These are phyloP conservation scores for Drosophila varians DNA, from an alignment of 1,140 invertebrate genomes.

Conservation along the genomic window DNA sequence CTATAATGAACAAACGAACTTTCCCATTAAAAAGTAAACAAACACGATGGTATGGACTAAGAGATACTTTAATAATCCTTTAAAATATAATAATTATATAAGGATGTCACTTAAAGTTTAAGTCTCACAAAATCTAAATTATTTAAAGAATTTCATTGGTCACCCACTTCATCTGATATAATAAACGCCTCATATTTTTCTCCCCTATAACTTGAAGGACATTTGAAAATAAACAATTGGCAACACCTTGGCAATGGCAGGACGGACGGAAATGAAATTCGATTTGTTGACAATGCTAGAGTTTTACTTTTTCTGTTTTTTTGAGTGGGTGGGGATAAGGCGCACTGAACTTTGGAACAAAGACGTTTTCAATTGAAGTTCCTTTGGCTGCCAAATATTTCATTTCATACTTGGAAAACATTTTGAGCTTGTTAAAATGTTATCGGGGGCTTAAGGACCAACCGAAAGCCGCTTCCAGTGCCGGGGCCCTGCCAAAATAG, in stretches of 20 bases:
- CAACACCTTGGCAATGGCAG: conserved; percentile 39
- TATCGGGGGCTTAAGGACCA: conserved; percentile 26
- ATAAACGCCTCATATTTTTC: background rate
- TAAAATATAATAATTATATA: no score
- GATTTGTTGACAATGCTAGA: conserved; percentile 34
- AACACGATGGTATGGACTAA: background rate
- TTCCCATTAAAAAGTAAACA: background rate
- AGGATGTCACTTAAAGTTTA: no score
- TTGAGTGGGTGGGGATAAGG: background rate
- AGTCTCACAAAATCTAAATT: no score
- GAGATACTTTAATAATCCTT: background rate
- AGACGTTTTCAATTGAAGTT: conserved; percentile 37
- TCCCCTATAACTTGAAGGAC: no score
- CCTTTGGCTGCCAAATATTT: conserved; percentile 47
- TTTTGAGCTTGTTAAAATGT: conserved; percentile 57
- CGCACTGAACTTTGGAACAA: conserved; percentile 30
- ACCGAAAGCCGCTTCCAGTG: conserved; percentile 1
- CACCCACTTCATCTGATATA: no score
- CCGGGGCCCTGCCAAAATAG: conserved; percentile 6
- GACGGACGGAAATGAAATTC: conserved; percentile 46
- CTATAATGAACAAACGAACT: conserved; percentile 10
- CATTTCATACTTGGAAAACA: conserved; percentile 39
- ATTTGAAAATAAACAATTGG: conserved; percentile 41
- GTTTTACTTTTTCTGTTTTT: conserved; percentile 8
- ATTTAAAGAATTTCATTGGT: background rate